These are phyloP conservation scores for Cyaniris semiargus DNA, from an alignment of 2,888 invertebrate species.

Conservation along the genomic window DNA sequence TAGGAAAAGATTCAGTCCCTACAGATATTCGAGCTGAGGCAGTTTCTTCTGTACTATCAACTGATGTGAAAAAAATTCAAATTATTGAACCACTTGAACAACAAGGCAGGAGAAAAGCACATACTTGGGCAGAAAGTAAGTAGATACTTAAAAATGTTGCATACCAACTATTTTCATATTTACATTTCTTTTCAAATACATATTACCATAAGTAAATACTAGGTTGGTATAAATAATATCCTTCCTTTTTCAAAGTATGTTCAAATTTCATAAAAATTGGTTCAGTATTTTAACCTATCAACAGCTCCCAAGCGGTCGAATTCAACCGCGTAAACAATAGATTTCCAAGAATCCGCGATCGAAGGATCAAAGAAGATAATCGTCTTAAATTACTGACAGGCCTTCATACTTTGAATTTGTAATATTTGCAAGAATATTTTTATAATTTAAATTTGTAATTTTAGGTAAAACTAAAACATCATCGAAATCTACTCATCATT, in stretches of 20 bases:
- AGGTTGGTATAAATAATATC: too few species aligned
- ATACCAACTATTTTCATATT: neutral
- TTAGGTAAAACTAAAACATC: slow-evolving; percentile 52
- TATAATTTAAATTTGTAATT: slow-evolving; percentile 33
- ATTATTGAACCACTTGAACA: slow-evolving; percentile 58
- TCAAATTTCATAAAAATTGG: too few species aligned
- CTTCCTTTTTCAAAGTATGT: too few species aligned
- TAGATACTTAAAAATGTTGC: slow-evolving; percentile 16
- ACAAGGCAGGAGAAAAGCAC: slow-evolving; percentile 47
- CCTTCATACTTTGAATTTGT: neutral
- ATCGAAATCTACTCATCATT: slow-evolving; percentile 35
- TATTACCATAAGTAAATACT: too few species aligned
- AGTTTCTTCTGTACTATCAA: neutral
- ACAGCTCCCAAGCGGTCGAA: too few species aligned
- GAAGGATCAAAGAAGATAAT: too few species aligned
- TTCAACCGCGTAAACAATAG: too few species aligned
- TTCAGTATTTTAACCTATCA: too few species aligned
- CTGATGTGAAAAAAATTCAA: slow-evolving; percentile 53
- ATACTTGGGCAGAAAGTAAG: slow-evolving; percentile 51
- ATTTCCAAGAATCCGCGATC: too few species aligned
- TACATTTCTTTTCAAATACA: neutral
- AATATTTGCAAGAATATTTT: neutral
- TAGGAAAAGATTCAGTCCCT: neutral
- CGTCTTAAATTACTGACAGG: neutral
- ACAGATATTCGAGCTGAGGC: neutral